These are phyloP conservation scores for Corythaeola cristata DNA, from an alignment of 2,113 vertebrate species.

Conservation along the genomic window DNA sequence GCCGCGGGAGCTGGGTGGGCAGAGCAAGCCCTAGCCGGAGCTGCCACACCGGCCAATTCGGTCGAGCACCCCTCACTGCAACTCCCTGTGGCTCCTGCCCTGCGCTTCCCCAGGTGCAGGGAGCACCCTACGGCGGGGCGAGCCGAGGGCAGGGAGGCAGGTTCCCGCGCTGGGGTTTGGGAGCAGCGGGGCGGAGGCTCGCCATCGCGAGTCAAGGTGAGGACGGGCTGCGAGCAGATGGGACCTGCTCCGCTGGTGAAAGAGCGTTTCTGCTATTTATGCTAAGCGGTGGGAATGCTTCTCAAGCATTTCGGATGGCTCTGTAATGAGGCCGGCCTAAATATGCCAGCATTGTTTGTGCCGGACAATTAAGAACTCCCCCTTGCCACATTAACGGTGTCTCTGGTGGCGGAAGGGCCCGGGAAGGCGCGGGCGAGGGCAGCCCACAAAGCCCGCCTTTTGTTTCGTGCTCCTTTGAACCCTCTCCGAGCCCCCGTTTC, in stretches of 20 bases:
- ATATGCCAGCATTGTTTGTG: slow-evolving; percentile 92
- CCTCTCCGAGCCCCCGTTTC: slow-evolving; percentile 88
- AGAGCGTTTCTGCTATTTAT: slow-evolving; percentile 91
- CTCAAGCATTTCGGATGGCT: slow-evolving; percentile 84
- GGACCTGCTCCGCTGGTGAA: slow-evolving; percentile 94
- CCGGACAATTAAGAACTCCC: slow-evolving; percentile 93
- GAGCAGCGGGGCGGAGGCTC: slow-evolving; percentile 70
- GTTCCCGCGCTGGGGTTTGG: slow-evolving; percentile 81
- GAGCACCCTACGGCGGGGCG: rapidly evolving
- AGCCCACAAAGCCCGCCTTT: slow-evolving; percentile 90
- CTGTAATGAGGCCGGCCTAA: slow-evolving; percentile 92
- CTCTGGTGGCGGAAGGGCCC: slow-evolving; percentile 89
- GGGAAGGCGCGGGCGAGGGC: slow-evolving; percentile 82
- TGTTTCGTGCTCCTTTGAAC: slow-evolving; percentile 92
- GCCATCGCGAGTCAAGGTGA: slow-evolving; percentile 92
- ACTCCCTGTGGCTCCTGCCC: not conserved
- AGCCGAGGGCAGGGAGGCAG: not conserved
- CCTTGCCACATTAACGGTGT: slow-evolving; percentile 94
- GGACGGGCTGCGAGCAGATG: slow-evolving; percentile 90
- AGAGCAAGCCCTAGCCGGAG: slow-evolving; percentile 83
- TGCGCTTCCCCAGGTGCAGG: not conserved
- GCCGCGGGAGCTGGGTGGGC: slow-evolving; percentile 59
- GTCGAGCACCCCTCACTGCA: slow-evolving; percentile 34
- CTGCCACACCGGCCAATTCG: not conserved
- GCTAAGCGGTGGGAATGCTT: slow-evolving; percentile 91